phyloP scores from a whole-genome alignment of 2,113 vertebrate species.

The Fulmarus glacialis region DNA sequence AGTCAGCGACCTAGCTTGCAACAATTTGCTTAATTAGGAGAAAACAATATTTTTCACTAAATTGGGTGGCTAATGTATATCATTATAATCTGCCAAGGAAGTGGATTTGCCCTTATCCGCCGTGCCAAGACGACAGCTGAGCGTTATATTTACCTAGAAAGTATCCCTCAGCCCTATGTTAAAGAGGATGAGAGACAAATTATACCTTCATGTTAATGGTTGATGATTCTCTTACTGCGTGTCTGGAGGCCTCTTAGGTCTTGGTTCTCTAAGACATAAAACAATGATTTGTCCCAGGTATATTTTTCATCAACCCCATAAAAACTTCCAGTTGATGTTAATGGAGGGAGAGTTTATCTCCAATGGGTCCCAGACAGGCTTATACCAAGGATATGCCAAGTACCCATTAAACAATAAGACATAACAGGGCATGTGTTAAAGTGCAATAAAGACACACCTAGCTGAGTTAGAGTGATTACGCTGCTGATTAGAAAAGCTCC shows the following conservation, averaged over 20 bases:
- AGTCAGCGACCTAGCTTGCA: not conserved
- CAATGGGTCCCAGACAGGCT: not conserved
- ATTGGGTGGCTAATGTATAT: not conserved
- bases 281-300: not conserved
- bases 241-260: not conserved
- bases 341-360: not conserved
- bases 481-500: not conserved
- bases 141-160: not conserved
- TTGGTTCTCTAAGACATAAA: not conserved
- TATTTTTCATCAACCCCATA: not conserved
- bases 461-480: accelerated
- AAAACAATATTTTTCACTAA: slow-evolving; percentile 6
- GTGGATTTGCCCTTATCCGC: not conserved
- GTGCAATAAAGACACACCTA: not conserved
- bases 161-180: not conserved
- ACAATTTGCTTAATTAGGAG: slow-evolving; percentile 38
- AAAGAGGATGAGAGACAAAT: slow-evolving; percentile 14
- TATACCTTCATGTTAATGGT: not conserved
- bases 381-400: not conserved
- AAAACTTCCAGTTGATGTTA: not conserved
- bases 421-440: not conserved
- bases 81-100: not conserved
- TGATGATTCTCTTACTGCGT: not conserved
- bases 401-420: not conserved
- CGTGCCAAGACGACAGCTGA: not conserved